Base-by-base conservation (phyloP, 2,888 invertebrate species). In the Macrophya annulata region DNA sequence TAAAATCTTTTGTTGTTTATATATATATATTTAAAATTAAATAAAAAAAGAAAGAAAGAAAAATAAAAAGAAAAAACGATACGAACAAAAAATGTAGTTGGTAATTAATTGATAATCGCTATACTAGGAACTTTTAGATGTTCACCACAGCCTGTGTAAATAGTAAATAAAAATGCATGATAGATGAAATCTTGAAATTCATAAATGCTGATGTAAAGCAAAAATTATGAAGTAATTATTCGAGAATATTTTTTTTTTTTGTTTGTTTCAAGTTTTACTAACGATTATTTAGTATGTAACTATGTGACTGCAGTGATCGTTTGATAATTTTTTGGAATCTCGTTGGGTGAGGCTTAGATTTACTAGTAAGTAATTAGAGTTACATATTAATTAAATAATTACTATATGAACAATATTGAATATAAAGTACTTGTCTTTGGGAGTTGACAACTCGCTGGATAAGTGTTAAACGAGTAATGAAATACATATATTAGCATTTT, bases 321-420 rank as follows among this genome's bases (percentile, higher is more conserved):
- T 68, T 17, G 51, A 37, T 71, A 82, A 72, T 81, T 65, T 79
- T 51, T 85, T 82, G 87, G 87, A 88, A 89, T 90, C 89, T 90
- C 89, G 88, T 90, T 89, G 86, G 86, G 90, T 90, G 89, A 86
- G 88, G 87, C 85, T 88, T 51, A 37, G 68, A 43, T 88, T 85
- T 85, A 86, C 85, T 48, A 86, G 40, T 71, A 87, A 86, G 86
- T 68, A 86, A 85, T 77, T 87, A 87, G 85, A 59, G 83, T 87
- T 88, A 87, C 84, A 87, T 55, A 87, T 87, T 86, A 87, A 86
- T 85, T 87, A 45, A 87, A 85, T 86, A 86, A 86, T 85, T 85
- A 86, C 72, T 77, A 72, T 85, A 82, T 48, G 55, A 85, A 85
- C 48, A 85, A 85, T 85, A 85, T 81, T 87, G 86, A 87, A 86